Conservation (phyloP, 2,797 vertebrate species). For the Orientallactaga sibirica region DNA sequence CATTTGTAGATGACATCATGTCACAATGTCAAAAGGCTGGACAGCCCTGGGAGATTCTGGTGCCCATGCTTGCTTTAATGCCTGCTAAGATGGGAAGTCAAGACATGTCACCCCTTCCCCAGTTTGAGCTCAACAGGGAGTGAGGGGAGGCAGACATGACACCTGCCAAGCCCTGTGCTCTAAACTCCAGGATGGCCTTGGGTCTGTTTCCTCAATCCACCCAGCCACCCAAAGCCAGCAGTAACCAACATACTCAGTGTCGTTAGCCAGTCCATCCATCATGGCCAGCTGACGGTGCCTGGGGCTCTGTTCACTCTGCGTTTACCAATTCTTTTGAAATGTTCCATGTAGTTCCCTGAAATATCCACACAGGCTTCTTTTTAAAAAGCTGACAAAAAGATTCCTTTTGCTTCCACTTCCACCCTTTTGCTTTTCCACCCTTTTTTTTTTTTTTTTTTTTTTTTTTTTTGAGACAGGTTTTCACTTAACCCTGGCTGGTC, state of each 20-base stretch:
- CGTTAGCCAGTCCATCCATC: neutral
- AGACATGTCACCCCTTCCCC: accelerated
- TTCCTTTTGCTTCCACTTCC: neutral
- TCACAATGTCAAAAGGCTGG: too few relatives aligned
- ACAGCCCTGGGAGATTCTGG: neutral
- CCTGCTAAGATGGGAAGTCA: neutral
- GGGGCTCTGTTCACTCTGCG: constrained; percentile 63
- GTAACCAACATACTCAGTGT: accelerated
- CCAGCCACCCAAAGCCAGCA: neutral
- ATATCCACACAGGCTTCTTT: constrained; percentile 65
- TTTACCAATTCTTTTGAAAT: constrained; percentile 75
- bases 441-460: neutral
- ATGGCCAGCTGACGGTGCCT: constrained; percentile 45
- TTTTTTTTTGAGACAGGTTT: neutral
- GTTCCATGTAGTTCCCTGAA: constrained; percentile 67
- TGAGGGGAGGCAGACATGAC: too few relatives aligned
- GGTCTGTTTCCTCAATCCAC: neutral
- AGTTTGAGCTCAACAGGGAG: neutral
- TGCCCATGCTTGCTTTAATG: neutral
- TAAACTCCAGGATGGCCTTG: neutral
- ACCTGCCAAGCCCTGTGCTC: neutral
- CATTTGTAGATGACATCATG: too few relatives aligned
- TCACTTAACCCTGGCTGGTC: too few relatives aligned
- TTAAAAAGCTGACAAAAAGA: constrained; percentile 55
- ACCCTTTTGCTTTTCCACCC: neutral